Evolutionary conservation across 2,888 invertebrate genomes (phyloP), one percentile per base, ranked within the genome.

Genomic region (Spicauda simplicius): DNA sequence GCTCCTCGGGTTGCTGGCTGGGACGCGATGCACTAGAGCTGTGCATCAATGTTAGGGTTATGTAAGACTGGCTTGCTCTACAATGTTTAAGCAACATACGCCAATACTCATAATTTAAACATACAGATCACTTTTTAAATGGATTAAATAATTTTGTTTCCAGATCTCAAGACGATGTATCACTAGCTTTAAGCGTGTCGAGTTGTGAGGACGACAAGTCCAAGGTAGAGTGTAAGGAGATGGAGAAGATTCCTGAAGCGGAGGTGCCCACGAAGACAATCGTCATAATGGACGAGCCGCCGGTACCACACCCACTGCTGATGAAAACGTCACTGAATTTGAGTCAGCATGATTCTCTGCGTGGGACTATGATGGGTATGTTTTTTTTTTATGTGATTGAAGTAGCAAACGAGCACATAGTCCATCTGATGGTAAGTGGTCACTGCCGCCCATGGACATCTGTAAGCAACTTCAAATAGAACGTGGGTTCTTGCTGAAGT

Each of bases 101-200:
- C 0, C 33, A 10, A 33, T 33, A 10, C 10, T 41, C 14, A 3
- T 41, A n/a, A n/a, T 12, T 14, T 11, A 12, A 41, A 5, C 10
- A 41, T 10, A 41, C 7, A 41, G 4, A 41, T 41, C 12, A n/a
- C 2, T 48, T 8, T 48, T 6, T n/a, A 48, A 2, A 16, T 14
- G n/a, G n/a, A n/a, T 7, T 1, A 48, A 48, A 48, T 1, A 48
- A 48, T 48, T 48, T 16, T n/a, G n/a, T n/a, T 48, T 77, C 74
- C 78, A 93, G 93, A 77, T 93, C 93, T 60, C 93, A 93, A 81
- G 93, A 93, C 61, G 93, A 94, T 72, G 93, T 93, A 1, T 94
- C 93, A 25, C 77, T 91, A 59, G 93, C 91, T 41, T 80, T 93
- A 56, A 94, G 93, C 71, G 90, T 93, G 7, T 93, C 93, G 10